Base-by-base conservation (phyloP, 2,113 vertebrate genomes). In the Turdus rufiventris region DNA sequence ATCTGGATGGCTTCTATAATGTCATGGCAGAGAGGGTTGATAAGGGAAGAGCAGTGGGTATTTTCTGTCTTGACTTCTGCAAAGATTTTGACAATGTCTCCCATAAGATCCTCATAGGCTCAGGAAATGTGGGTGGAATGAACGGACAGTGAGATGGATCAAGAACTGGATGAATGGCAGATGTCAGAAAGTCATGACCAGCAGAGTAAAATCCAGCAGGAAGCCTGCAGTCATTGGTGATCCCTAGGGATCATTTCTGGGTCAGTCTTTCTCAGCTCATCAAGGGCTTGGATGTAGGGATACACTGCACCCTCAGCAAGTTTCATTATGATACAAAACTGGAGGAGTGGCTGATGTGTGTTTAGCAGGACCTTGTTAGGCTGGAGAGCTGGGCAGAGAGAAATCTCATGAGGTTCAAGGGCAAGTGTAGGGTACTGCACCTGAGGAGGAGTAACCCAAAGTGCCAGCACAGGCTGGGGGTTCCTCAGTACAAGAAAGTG, bases 321-420 rank as follows among this genome's bases (percentile, higher is more conserved):
- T 56, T 25, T 47, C 2, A 6, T 28, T 54, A 12, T 38, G 28
- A n/a, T 28, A n/a, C 7, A 33, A 54, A 72, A 47, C 11, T n/a
- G 40, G 9, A 14, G 18, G 23, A 56, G 9, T 1, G 0, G 12
- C 29, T 47, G 48, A 28, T 28, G 28, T 0, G 1, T 1, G 0
- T 38, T 57, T 26, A 57, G 26, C 14, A 18, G 38, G 31, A 18
- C 28, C 14, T 47, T 33, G 18, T 33, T 9, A 18, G 18, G 18
- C 50, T 65, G 50, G 9, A 65, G 28, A 63, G 23, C 24, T 47
- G 18, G 40, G 12, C 23, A 33, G n/a, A 47, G 57, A 72, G 18
- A 74, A 74, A 40, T 33, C 9, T 23, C 23, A 16, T 24, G 15
- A 13, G 5, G 10, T 19, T n/a, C 29, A 57, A 40, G 15, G 5